Evolutionary conservation across 1,140 invertebrate genomes (phyloP).

Genomic region (Formica exsecta): DNA sequence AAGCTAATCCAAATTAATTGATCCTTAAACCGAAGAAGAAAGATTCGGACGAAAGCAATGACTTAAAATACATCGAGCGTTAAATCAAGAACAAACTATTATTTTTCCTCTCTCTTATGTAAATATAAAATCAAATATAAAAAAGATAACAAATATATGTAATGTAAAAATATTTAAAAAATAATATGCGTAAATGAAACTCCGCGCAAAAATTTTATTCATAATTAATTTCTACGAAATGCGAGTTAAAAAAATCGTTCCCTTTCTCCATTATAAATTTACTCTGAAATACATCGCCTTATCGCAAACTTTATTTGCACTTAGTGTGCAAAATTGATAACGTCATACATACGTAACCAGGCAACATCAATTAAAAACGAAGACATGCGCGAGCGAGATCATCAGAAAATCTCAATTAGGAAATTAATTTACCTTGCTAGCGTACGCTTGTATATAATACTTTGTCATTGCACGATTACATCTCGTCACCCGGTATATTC

Average conservation of each 20-base stretch:
- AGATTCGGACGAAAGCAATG: slow-evolving; percentile 41
- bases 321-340: slow-evolving; percentile 14
- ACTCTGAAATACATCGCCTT: not conserved
- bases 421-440: slow-evolving; percentile 16
- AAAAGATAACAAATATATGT: not conserved
- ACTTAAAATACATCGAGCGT: not conserved
- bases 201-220: not conserved
- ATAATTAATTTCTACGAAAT: not conserved
- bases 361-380: slow-evolving; percentile 30
- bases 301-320: slow-evolving; percentile 31
- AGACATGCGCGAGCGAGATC: not conserved
- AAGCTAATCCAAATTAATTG: slow-evolving; percentile 61
- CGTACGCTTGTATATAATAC: not conserved
- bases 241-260: not conserved
- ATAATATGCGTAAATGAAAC: not conserved
- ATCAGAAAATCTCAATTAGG: slow-evolving; percentile 44
- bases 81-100: not conserved
- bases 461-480: slow-evolving; percentile 29
- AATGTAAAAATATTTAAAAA: slow-evolving; percentile 6
- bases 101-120: not conserved
- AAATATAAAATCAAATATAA: not conserved
- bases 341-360: not conserved
- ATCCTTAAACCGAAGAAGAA: slow-evolving; percentile 14
- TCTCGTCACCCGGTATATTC: slow-evolving; percentile 48
- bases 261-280: not conserved